Base-by-base conservation (phyloP, 2,113 vertebrate species). In the Rhadina sibilatrix region DNA sequence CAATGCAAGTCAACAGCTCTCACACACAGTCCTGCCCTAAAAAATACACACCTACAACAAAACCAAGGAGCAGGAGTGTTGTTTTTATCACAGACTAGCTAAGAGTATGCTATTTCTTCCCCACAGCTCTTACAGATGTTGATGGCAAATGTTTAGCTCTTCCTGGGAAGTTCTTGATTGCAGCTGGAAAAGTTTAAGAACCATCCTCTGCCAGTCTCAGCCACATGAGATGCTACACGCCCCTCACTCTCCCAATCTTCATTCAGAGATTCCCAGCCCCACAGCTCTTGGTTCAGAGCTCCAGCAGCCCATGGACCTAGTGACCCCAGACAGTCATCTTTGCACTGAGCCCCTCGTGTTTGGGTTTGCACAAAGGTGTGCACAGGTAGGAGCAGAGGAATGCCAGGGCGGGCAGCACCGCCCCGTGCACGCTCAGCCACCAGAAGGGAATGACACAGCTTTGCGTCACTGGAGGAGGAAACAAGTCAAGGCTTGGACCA, bases 381-480 rank as follows among this genome's bases (percentile, higher is more conserved):
- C 2, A 6, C 74, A 24, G 0, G 1, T 28, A 24, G 5, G 2
- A 22, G 66, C 1, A 1, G 31, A 78, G 70, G 8, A 69, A 46
- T 15, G 63, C 57, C 0, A 0, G 59, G n/a, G 71, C 50, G 88
- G 59, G 66, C 11, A 57, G 50, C 66, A 10, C 10, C 56, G 49
- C 61, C 52, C 78, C 57, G 40, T 2, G 1, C 75, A 65, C 2
- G 3, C 86, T 54, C 71, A 53, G 8, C 68, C 76, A n/a, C 68
- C 28, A 1, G 5, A 49, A 38, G 37, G 52, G 46, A 23, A 47
- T 49, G 89, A 89, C 89, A 84, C 11, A 0, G 18, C 27, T n/a
- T 28, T 94, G 86, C 83, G 56, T 97, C 93, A 94, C 56, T 54
- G 77, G 21, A 81, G 60, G 47, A 89, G 60, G 85, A 92, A 94